These are phyloP conservation scores for Diglossa brunneiventris DNA, from an alignment of 2,113 vertebrate genomes.

Conservation along the genomic window DNA sequence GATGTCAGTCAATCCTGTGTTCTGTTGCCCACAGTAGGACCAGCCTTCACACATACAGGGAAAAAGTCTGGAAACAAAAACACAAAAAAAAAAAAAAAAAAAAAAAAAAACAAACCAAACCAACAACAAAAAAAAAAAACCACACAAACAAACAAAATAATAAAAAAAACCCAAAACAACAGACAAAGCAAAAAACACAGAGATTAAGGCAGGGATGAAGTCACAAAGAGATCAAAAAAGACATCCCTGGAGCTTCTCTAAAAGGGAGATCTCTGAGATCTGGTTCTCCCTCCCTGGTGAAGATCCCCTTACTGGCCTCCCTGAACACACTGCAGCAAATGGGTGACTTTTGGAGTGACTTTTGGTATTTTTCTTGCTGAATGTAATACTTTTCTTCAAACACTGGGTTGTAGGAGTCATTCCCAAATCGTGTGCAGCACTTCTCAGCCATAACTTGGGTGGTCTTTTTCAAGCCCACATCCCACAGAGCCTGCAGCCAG, in stretches of 20 bases:
- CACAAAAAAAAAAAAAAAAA: not conserved
- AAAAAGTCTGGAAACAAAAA: not conserved
- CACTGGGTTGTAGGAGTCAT: not conserved
- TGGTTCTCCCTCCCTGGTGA: constrained; percentile 84
- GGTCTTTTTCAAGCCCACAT: not conserved
- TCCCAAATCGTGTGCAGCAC: not conserved
- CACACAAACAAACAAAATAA: no score
- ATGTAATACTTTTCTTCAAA: not conserved
- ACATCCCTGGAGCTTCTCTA: accelerated
- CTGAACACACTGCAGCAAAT: constrained; percentile 87
- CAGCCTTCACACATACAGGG: not conserved
- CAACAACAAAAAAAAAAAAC: no score
- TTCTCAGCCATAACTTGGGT: not conserved
- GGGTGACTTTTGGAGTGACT: constrained; percentile 75
- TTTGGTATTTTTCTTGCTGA: not conserved
- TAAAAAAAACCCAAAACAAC: not conserved
- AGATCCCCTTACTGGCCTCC: constrained; percentile 83
- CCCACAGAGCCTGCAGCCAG: not conserved
- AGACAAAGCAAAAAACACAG: not conserved
- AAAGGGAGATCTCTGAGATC: constrained; percentile 74
- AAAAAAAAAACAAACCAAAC: not conserved
- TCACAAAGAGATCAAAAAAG: not conserved
- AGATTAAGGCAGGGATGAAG: not conserved
- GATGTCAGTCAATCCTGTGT: not conserved
- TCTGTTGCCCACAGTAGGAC: not conserved